phyloP scores from a whole-genome alignment of 1,140 invertebrate genomes.

The Anoplophora glabripennis region DNA sequence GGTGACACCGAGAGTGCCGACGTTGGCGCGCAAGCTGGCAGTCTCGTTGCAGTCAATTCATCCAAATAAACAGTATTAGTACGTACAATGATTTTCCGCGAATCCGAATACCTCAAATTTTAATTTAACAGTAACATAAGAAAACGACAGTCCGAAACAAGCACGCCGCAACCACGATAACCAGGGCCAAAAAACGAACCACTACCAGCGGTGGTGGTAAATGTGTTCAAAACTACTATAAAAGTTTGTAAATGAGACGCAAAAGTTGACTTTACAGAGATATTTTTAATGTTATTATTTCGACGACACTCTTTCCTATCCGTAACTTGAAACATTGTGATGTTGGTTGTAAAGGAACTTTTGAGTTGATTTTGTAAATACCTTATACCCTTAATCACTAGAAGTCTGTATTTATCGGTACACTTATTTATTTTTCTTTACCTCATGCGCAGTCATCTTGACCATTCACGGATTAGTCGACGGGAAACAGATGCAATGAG shows the following conservation, averaged over 20 bases:
- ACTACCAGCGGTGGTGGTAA: conserved; percentile 43
- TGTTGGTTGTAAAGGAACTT: conserved; percentile 18
- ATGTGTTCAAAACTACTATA: conserved; percentile 39
- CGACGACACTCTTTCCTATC: neutral
- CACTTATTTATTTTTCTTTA: conserved; percentile 43
- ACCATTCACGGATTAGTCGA: conserved; percentile 24
- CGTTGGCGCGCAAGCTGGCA: too few relatives aligned
- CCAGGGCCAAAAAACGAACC: conserved; percentile 39
- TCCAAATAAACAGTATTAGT: conserved; percentile 28
- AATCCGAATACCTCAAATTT: conserved; percentile 28
- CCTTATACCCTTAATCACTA: conserved; percentile 36
- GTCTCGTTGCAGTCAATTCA: neutral
- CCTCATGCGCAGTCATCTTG: conserved; percentile 39
- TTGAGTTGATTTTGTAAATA: conserved; percentile 41
- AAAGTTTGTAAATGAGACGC: conserved; percentile 31
- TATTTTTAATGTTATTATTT: neutral
- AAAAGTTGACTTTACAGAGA: conserved; percentile 10
- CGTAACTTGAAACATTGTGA: conserved; percentile 18
- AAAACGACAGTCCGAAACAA: conserved; percentile 11
- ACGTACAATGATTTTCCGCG: conserved; percentile 20
- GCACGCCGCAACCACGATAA: conserved; percentile 21
- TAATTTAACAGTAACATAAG: conserved; percentile 14
- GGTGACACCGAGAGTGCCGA: too few relatives aligned
- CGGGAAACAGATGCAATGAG: conserved; percentile 30
- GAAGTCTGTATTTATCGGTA: conserved; percentile 40